A percentile compares a stretch with the other conserved stretches of the same genome.
phyloP scores from a whole-genome alignment of 2,888 invertebrate species.

The Aromia moschata region DNA sequence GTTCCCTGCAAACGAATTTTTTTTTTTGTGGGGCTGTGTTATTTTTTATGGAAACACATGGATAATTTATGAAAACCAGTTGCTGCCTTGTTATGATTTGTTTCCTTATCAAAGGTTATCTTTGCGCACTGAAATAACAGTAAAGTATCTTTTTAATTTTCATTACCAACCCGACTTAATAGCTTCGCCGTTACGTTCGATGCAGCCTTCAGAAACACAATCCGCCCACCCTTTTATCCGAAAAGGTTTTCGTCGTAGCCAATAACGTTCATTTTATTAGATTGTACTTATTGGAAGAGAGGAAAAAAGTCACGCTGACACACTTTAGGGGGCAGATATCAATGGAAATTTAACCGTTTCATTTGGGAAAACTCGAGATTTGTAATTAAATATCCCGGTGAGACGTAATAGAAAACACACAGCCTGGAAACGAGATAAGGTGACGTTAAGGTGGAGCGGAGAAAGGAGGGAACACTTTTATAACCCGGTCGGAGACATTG shows the following conservation, averaged over 20 bases:
- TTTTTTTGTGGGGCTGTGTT: no score
- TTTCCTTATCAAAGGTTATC: no score
- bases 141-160: neutral
- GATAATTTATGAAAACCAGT: no score
- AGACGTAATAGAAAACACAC: constrained; percentile 41
- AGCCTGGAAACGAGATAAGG: constrained; percentile 46
- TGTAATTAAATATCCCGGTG: constrained; percentile 39
- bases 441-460: constrained; percentile 14
- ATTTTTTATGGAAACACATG: no score
- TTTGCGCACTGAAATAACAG: no score
- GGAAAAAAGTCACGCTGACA: constrained; percentile 18
- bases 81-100: no score
- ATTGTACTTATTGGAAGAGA: constrained; percentile 16
- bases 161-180: neutral
- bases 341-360: constrained; percentile 20
- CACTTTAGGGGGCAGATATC: constrained; percentile 15
- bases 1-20: no score
- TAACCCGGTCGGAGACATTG: constrained; percentile 48
- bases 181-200: neutral
- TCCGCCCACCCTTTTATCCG: constrained; percentile 1
- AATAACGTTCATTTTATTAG: constrained; percentile 14
- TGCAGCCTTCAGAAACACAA: constrained; percentile 2
- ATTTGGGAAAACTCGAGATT: constrained; percentile 27
- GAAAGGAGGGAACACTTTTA: constrained; percentile 44
- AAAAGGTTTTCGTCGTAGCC: neutral